phyloP scores from a whole-genome alignment of 1,140 invertebrate species.

The Drosophila sturtevanti region DNA sequence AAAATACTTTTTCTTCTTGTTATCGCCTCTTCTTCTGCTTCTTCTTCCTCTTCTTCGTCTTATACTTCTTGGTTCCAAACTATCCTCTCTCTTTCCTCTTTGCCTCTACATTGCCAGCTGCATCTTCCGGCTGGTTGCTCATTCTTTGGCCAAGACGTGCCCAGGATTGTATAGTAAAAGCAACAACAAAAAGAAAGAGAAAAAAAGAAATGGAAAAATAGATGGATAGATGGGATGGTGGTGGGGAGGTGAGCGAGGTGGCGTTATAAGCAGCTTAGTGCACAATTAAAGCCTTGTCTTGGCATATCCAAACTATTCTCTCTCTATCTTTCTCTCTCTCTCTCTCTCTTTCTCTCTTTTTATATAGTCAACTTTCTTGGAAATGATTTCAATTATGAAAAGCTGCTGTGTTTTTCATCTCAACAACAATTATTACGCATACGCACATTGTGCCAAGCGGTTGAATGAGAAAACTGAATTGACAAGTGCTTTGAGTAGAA shows the following conservation, averaged over 20 bases:
- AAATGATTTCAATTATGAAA: conserved; percentile 53
- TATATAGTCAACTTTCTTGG: conserved; percentile 1
- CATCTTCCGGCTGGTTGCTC: conserved; percentile 20
- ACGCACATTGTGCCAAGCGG: conserved; percentile 31
- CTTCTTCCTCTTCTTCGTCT: conserved; percentile 1
- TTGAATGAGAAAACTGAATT: not conserved
- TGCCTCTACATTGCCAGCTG: conserved; percentile 14
- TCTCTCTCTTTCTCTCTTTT: conserved; percentile 3
- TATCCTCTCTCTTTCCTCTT: not conserved
- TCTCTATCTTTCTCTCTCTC: not conserved
- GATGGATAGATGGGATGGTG: too few relatives aligned
- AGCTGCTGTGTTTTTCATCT: conserved; percentile 1
- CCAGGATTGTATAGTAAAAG: not conserved
- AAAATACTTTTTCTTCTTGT: conserved; percentile 37
- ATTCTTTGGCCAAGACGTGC: conserved; percentile 13
- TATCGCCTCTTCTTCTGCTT: conserved; percentile 17
- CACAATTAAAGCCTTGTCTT: conserved; percentile 43
- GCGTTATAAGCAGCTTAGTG: conserved; percentile 44
- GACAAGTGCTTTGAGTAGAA: too few relatives aligned
- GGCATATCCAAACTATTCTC: conserved; percentile 23
- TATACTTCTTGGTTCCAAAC: not conserved
- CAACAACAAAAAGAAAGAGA: not conserved
- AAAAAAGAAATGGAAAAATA: not conserved
- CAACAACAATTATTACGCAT: conserved; percentile 34
- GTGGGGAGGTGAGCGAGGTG: too few relatives aligned